Evolutionary conservation across 1,140 invertebrate species (phyloP), one percentile per base, ranked within the genome.

Genomic region (Drosophila bifasciata): DNA sequence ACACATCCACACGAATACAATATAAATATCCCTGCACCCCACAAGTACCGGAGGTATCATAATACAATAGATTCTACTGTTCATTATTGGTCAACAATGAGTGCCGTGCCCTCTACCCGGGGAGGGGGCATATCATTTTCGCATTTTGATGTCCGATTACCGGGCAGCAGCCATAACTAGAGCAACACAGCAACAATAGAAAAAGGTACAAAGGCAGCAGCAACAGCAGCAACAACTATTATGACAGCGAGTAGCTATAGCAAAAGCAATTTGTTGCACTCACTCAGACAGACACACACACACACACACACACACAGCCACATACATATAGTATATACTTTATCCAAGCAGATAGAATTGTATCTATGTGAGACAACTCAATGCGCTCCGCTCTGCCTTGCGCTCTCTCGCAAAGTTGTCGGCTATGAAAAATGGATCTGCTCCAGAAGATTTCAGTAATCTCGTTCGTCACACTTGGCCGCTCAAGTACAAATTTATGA

Each of bases 391-490:
- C 19, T 3, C 19, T 21, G 70, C 53, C 9, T 36, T 13, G 3
- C n/a, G n/a, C n/a, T 73, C 66, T 48, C 53, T 46, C 68, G 56
- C 59, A 66, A 78, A 83, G 74, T 77, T 72, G 70, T 71, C 62
- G 84, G 76, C 81, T 86, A 86, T 90, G 77, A 89, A 91, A 91
- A 90, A 91, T 91, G 89, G 89, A 90, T 91, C 85, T 91, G 89
- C 89, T 91, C 89, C 89, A 91, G 89, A 91, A 91, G 89, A 91
- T 91, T 91, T 91, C 85, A 89, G 89, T 90, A 91, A 91, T 91
- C 89, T 91, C 89, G 89, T 91, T 89, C 89, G 89, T 91, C 89
- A 90, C 89, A 90, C 89, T 86, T 91, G 89, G 89, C 70, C 89
- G 89, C 80, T 89, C 89, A 91, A 91, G 80, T 91, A 91, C 88